These are phyloP conservation scores for Diuraphis noxia DNA, from an alignment of 1,140 invertebrate genomes.

Conservation along the genomic window DNA sequence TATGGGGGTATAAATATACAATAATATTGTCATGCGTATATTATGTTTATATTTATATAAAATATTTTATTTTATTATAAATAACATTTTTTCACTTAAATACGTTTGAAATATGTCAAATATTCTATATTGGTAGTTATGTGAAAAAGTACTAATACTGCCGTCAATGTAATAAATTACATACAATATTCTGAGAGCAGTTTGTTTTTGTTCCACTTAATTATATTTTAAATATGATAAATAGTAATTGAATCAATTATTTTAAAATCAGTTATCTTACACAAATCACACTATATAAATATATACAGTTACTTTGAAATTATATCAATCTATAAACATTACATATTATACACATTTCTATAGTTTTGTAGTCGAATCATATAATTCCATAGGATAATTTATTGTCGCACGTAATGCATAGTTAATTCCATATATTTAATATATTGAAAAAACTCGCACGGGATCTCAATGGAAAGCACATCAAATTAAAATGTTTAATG, in stretches of 20 bases:
- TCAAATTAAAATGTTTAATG: neutral
- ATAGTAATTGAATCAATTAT: neutral
- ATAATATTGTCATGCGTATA: neutral
- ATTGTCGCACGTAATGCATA: neutral
- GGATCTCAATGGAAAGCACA: neutral
- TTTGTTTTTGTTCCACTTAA: neutral
- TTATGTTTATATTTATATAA: too few relatives aligned
- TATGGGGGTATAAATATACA: neutral
- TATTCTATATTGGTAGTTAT: too few relatives aligned
- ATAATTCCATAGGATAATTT: neutral
- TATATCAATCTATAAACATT: too few relatives aligned
- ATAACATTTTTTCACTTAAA: neutral
- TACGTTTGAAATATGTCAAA: neutral
- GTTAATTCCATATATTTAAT: neutral
- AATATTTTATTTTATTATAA: neutral
- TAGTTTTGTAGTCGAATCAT: neutral
- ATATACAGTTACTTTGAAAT: neutral
- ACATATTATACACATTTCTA: neutral
- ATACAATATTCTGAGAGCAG: neutral
- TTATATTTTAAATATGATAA: neutral
- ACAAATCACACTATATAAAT: neutral
- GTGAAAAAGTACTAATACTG: neutral
- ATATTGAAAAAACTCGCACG: neutral
- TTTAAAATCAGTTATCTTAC: neutral
- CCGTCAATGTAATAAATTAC: neutral